Conservation (phyloP, 2,888 invertebrate species). For the Noctua janthe region DNA sequence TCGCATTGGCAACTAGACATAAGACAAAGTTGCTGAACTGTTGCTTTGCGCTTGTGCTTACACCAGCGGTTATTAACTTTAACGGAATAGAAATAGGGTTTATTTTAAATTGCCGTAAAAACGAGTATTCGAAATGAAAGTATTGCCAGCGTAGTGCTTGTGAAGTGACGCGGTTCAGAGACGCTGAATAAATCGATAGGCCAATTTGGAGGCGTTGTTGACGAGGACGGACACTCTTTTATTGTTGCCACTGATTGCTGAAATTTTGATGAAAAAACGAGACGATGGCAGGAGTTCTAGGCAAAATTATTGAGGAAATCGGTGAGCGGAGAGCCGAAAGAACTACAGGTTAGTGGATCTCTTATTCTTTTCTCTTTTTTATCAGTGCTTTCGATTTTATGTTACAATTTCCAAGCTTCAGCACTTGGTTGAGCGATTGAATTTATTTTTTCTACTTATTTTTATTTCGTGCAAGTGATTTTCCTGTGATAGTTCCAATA, state of each 20-base stretch:
- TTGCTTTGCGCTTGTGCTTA: not conserved
- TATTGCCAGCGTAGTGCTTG: conserved; percentile 13
- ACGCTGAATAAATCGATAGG: conserved; percentile 31
- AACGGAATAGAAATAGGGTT: not conserved
- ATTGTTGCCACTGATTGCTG: not conserved
- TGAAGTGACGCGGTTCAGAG: not conserved
- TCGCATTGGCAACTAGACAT: conserved; percentile 9
- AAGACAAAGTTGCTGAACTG: not conserved
- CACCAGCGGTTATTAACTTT: not conserved
- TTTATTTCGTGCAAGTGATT: not conserved
- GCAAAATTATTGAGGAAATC: not conserved
- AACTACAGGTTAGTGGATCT: not conserved
- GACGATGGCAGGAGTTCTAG: not conserved
- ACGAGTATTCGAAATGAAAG: not conserved
- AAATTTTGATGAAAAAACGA: not conserved
- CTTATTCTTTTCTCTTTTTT: not conserved
- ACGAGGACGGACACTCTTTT: not conserved
- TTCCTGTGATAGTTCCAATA: not conserved
- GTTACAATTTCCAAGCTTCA: not conserved
- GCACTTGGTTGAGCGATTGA: not conserved
- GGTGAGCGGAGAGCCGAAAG: not conserved
- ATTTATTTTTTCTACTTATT: not conserved
- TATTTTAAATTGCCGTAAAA: not conserved
- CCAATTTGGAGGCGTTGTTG: not conserved
- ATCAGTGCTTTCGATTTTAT: not conserved